Evolutionary conservation across 2,113 vertebrate species (phyloP), one percentile per base, ranked within the genome.

Genomic region (Neodon shergylaensis): DNA sequence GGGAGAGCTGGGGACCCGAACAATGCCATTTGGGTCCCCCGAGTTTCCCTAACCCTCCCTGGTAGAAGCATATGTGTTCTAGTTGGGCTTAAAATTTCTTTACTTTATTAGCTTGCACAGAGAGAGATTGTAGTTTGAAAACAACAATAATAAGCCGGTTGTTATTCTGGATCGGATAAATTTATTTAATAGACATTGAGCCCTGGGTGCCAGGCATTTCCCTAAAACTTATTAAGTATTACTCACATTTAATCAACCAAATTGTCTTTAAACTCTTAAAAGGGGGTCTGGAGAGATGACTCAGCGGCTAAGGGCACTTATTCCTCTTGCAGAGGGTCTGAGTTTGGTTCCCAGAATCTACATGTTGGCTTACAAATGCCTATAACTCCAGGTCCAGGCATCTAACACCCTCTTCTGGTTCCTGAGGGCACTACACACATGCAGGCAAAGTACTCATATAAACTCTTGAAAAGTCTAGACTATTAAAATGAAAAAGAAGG

Each of bases 261-360:
- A 72, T 31, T 24, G 49, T 95, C 54, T 93, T 65, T 92, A 88
- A 95, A 77, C 83, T 83, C 78, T 47, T 83, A 83, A 92, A 42
- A 39, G 26, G 36, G 52, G 33, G 13, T 7, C 54, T 83, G 81
- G n/a, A 17, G 24, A 63, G 81, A 28, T 5, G 13, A 17, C 1
- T 28, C 39, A 63, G 24, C 0, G 12, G 81, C 26, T 65, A 65
- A 19, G 26, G 81, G 58, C 81, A 42, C 58, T 84, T 31, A 39
- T 26, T 17, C 2, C 24, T 65, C 82, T 19, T 65, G n/a, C 54
- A 44, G 82, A 84, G 39, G 21, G 26, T 58, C 39, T 11, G 81
- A 84, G 14, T 65, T 28, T 84, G 61, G 24, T 47, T 49, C 74
- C 74, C 44, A 77, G 26, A 44, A 8, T 31, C 44, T 44, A 77